Conservation (phyloP, 2,797 vertebrate species). For the Melanotaenia boesemani region DNA sequence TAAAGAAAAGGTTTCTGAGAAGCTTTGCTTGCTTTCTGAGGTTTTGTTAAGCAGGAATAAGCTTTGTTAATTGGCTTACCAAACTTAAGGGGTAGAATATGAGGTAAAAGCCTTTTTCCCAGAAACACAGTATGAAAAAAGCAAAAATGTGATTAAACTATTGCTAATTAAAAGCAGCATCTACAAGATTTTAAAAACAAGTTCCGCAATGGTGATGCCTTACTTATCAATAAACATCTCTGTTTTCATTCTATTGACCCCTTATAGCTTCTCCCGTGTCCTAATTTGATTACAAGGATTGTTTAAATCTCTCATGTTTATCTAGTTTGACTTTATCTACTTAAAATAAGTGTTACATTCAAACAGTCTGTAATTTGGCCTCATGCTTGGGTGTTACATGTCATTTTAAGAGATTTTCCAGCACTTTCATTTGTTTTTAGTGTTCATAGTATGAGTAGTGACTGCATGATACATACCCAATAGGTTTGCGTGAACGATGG, state of each 20-base stretch:
- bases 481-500: slow-evolving; percentile 80
- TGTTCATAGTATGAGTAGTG: background rate
- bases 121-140: background rate
- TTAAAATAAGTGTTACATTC: slow-evolving; percentile 12
- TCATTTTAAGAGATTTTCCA: background rate
- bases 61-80: slow-evolving; percentile 18
- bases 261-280: slow-evolving; percentile 18
- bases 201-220: background rate
- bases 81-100: background rate
- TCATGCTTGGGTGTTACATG: slow-evolving; percentile 15
- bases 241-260: background rate
- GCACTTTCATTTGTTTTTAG: background rate
- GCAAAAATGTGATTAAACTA: background rate
- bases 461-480: slow-evolving; percentile 70
- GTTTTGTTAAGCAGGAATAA: slow-evolving; percentile 11
- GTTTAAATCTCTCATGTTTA: slow-evolving; percentile 30
- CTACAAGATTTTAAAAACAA: background rate
- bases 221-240: background rate
- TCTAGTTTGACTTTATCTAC: slow-evolving; percentile 34
- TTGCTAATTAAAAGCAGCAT: background rate
- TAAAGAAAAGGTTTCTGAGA: background rate
- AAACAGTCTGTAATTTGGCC: slow-evolving; percentile 6
- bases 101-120: background rate
- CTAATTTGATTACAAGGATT: slow-evolving; percentile 49
- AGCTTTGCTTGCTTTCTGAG: slow-evolving; percentile 3